These are phyloP conservation scores for Lumbricus terrestris DNA, from an alignment of 2,888 invertebrate genomes.

Conservation along the genomic window DNA sequence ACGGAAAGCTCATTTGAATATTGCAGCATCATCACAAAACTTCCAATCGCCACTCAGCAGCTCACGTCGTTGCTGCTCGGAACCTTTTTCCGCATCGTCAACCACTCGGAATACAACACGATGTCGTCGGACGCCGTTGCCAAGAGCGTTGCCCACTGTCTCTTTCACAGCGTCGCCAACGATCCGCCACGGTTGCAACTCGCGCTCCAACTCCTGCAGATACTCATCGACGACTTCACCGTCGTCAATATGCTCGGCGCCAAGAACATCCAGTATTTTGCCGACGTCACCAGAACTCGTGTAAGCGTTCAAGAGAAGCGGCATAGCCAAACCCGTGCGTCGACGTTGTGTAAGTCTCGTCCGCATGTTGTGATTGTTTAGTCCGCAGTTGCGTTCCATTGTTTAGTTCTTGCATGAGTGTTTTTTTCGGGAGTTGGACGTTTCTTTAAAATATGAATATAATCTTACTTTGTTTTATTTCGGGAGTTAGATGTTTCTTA, in stretches of 20 bases:
- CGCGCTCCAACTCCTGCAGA: constrained; percentile 76
- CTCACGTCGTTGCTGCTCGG: constrained; percentile 91
- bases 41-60: constrained; percentile 67
- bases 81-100: constrained; percentile 68
- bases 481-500: not conserved
- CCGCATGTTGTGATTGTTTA: not conserved
- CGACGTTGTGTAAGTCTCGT: constrained; percentile 15
- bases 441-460: no score
- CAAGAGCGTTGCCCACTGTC: constrained; percentile 55
- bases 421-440: not conserved
- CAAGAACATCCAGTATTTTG: constrained; percentile 57
- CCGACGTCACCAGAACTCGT: constrained; percentile 53
- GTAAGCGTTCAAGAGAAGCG: constrained; percentile 51
- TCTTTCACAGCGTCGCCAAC: constrained; percentile 56
- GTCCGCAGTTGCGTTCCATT: not conserved
- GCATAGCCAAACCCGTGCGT: not conserved
- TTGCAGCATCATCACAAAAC: constrained; percentile 36
- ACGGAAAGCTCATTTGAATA: not conserved
- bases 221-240: constrained; percentile 94
- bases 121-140: constrained; percentile 59
- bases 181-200: constrained; percentile 43
- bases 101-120: constrained; percentile 55
- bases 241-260: constrained; percentile 87
- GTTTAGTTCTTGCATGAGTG: not conserved
- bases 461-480: no score